Evolutionary conservation across 1,140 invertebrate species (phyloP).

Genomic region (fruit fly (Drosophila melanogaster)): DNA sequence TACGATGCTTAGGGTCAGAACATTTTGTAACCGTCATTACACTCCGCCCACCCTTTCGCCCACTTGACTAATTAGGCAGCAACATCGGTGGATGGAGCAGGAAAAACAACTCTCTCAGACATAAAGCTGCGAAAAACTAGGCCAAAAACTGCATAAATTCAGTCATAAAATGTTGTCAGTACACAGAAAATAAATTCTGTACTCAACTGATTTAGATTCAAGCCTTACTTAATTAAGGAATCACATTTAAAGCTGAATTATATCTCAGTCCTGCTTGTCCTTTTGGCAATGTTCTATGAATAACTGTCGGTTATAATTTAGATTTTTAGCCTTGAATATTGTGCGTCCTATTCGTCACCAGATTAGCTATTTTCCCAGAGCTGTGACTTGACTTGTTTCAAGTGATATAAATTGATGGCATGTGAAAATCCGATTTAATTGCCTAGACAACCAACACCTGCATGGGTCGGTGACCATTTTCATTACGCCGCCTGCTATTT

Average conservation of each 20-base stretch:
- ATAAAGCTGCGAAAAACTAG: conserved; percentile 31
- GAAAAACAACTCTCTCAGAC: conserved; percentile 9
- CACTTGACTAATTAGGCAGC: conserved; percentile 66
- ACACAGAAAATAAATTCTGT: background rate
- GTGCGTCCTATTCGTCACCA: too few species aligned
- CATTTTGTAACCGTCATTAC: background rate
- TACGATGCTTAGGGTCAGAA: conserved; percentile 29
- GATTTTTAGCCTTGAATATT: too few species aligned
- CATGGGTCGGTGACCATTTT: conserved; percentile 41
- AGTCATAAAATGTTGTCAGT: background rate
- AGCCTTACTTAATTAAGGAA: background rate
- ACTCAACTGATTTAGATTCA: background rate
- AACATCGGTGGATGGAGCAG: conserved; percentile 9
- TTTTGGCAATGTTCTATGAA: too few species aligned
- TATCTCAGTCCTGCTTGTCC: too few species aligned
- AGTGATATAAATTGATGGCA: conserved; percentile 30
- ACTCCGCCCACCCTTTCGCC: background rate
- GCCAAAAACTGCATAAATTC: conserved; percentile 9
- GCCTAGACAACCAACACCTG: conserved; percentile 41
- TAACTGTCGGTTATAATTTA: too few species aligned
- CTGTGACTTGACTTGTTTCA: background rate
- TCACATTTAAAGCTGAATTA: too few species aligned
- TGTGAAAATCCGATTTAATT: conserved; percentile 53
- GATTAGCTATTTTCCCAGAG: background rate
- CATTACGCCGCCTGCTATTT: conserved; percentile 29